Base-by-base conservation (phyloP, 2,113 vertebrate species). In the Donacobius atricapilla region DNA sequence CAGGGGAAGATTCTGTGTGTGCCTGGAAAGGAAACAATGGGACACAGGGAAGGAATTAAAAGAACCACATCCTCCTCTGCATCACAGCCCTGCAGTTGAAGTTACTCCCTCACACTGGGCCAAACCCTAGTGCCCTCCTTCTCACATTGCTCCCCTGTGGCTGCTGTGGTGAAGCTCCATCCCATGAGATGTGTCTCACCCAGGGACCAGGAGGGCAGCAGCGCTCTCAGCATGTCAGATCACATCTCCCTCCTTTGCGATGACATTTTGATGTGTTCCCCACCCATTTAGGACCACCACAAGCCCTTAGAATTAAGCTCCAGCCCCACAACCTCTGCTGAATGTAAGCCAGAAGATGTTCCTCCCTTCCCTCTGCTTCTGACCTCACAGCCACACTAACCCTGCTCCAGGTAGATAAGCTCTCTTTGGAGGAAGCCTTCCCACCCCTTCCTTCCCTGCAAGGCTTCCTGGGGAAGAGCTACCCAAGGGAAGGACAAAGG, bases 21-120 rank as follows among this genome's bases (percentile, higher is more conserved):
- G 39, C 8, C 63, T 93, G 78, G 71, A 79, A 92, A 92, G 76
- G 71, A 92, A 93, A 96, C 90, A 95, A 86, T 94, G 75, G 92
- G 69, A 90, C 60, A 89, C 30, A 7, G 85, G 71, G 90, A 94
- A 84, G 92, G 92, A 93, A 95, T 93, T 44, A 57, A 47, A 71
- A 90, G 93, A 95, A 82, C 76, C 96, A 96, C 88, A 94, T 96
- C 90, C 88, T 90, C n/a, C 64, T 89, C 79, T 89, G 72, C 82
- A 90, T 93, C 85, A 56, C 8, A 88, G 84, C 94, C 40, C 87
- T 64, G 76, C 72, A 81, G 83, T 56, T 58, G 12, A 23, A 81
- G 91, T 42, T 77, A 30, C 53, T 82, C 89, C 48, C 70, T 94
- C 28, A 10, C 3, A 1, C 47, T 60, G 82, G 60, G 81, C 56